Percentiles rank a stretch among this genome's conserved stretches.
Conservation (phyloP, 2,888 invertebrate species). For the Glaucopsyche alexis region DNA sequence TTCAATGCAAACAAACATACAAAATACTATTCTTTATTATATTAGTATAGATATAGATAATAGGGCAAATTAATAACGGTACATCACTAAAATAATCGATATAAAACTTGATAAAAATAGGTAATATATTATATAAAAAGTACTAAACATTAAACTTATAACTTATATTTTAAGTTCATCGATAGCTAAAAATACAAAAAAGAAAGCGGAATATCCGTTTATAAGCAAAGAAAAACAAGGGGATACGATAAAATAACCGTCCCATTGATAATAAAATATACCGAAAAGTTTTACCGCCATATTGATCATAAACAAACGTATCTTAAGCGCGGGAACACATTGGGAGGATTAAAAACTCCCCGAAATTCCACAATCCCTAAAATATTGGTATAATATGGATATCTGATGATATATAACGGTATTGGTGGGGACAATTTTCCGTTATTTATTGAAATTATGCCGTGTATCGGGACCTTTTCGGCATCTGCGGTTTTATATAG, state of each 20-base stretch:
- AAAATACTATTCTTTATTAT: too few species aligned
- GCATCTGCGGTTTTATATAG: conserved; percentile 57
- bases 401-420: conserved; percentile 56
- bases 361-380: conserved; percentile 17
- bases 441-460: conserved; percentile 61
- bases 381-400: conserved; percentile 57
- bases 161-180: background rate
- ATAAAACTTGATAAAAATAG: too few species aligned
- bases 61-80: too few species aligned
- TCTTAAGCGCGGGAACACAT: conserved; percentile 18
- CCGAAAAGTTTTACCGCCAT: conserved; percentile 16
- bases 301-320: conserved; percentile 22
- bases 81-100: too few species aligned
- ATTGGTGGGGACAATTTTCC: conserved; percentile 58
- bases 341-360: conserved; percentile 21
- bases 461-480: conserved; percentile 53
- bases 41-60: too few species aligned
- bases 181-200: background rate
- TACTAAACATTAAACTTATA: background rate
- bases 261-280: background rate
- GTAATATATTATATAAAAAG: background rate
- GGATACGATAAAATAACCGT: background rate
- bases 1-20: too few species aligned
- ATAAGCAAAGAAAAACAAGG: conserved; percentile 13
- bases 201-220: background rate